Base-by-base conservation (phyloP, 2,888 invertebrate genomes). In the Lacanobia wlatinum region DNA sequence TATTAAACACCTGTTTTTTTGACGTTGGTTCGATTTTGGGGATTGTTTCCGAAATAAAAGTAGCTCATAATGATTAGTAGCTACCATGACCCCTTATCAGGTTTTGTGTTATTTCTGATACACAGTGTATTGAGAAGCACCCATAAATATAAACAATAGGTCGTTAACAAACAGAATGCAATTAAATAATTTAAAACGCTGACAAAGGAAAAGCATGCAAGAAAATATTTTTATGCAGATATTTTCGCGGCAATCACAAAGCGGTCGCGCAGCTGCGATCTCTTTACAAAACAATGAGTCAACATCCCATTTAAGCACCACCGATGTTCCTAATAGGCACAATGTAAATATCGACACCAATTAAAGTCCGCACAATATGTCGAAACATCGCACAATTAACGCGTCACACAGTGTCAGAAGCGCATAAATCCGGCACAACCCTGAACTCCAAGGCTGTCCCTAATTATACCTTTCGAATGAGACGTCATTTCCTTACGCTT, bases 401-500 rank as follows among this genome's bases (percentile, higher is more conserved):
- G 86, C 90, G 90, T 93, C 93, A 91, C 88, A 90, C 90, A 91
- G 88, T 90, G 92, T 92, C 92, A 91, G 91, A 91, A 91, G 89
- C 88, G 88, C 91, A 90, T 89, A 91, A 92, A 91, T 92, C 91
- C 90, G 89, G 90, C 89, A 87, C 92, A 92, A 90, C 93, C 92
- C 92, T 93, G 94, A 90, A 88, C 83, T 75, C 87, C 93, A 94
- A 95, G 95, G 95, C 91, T 94, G 94, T 87, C 93, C 95, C 95
- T 95, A 96, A 96, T 96, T 95, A 95, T 91, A 95, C 94, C 95
- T 95, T 95, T 95, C 95, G 95, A 95, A 95, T 94, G 94, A 95
- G 95, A 94, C 95, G 95, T 95, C 95, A 95, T 95, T 96, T 95
- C 94, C 94, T 93, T 91, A 90, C 94, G 90, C 93, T 96, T 94